phyloP scores from a whole-genome alignment of 2,888 invertebrate genomes.

The Machimus atricapillus region DNA sequence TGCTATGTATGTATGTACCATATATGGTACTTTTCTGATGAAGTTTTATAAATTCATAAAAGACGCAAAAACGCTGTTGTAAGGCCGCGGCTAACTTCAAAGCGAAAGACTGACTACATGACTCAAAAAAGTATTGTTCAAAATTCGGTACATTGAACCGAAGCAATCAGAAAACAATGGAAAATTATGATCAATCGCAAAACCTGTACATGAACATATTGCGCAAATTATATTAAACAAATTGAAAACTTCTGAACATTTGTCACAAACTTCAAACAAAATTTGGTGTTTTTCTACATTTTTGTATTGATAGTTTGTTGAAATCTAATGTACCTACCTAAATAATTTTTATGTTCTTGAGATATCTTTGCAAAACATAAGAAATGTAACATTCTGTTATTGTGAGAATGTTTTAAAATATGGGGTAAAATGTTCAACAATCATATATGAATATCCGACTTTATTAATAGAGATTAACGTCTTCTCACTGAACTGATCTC shows the following conservation, averaged over 20 bases:
- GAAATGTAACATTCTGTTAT: too few species aligned
- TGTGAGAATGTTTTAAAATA: too few species aligned
- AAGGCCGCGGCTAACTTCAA: not conserved
- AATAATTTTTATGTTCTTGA: not conserved
- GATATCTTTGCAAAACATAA: too few species aligned
- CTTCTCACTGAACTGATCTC: not conserved
- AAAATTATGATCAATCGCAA: not conserved
- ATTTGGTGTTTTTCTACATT: not conserved
- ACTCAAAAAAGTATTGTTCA: not conserved
- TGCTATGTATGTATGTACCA: too few species aligned
- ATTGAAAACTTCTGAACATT: not conserved
- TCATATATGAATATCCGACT: not conserved
- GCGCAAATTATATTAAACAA: not conserved
- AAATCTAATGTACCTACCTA: not conserved
- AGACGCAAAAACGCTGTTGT: too few species aligned
- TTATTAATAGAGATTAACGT: not conserved
- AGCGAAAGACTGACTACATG: not conserved
- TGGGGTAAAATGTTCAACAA: not conserved
- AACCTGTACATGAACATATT: not conserved
- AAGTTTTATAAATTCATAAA: too few species aligned
- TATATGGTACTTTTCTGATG: too few species aligned
- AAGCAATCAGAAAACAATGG: not conserved
- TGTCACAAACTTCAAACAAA: not conserved
- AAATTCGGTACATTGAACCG: not conserved
- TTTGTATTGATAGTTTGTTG: not conserved